phyloP scores from a whole-genome alignment of 2,113 vertebrate genomes.

The Oreochromis spilurus region DNA sequence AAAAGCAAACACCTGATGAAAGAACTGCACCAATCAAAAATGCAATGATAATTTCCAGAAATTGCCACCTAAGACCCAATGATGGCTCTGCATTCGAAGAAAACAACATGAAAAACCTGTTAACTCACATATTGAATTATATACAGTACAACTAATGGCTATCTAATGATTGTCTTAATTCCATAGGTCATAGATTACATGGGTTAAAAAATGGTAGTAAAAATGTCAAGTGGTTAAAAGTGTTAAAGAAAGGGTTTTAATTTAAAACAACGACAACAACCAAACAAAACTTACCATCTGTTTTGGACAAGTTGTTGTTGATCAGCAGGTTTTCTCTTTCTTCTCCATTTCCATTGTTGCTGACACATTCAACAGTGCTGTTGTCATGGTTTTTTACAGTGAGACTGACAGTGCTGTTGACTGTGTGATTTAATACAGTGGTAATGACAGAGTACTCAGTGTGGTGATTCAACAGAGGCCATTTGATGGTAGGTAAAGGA shows the following conservation, averaged over 20 bases:
- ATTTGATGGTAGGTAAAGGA: accelerated
- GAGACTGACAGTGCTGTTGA: constrained; percentile 16
- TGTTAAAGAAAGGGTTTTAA: neutral
- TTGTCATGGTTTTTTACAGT: neutral
- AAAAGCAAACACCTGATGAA: constrained; percentile 20
- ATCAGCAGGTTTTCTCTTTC: neutral
- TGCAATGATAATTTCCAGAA: neutral
- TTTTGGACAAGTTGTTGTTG: neutral
- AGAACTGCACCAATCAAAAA: constrained; percentile 37
- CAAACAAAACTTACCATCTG: neutral
- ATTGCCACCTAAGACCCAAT: accelerated
- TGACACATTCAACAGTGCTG: constrained; percentile 24
- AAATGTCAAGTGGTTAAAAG: neutral
- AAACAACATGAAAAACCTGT: neutral
- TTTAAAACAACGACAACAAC: neutral
- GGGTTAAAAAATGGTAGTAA: neutral
- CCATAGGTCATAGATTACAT: neutral
- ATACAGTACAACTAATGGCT: neutral
- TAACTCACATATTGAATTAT: neutral
- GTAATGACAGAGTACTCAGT: neutral
- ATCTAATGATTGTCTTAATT: neutral
- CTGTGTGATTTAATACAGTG: neutral
- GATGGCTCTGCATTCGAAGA: accelerated
- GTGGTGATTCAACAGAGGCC: neutral
- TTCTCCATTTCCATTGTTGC: neutral